These are phyloP conservation scores for Epiblema foenella DNA, from an alignment of 2,888 invertebrate species.

Conservation along the genomic window DNA sequence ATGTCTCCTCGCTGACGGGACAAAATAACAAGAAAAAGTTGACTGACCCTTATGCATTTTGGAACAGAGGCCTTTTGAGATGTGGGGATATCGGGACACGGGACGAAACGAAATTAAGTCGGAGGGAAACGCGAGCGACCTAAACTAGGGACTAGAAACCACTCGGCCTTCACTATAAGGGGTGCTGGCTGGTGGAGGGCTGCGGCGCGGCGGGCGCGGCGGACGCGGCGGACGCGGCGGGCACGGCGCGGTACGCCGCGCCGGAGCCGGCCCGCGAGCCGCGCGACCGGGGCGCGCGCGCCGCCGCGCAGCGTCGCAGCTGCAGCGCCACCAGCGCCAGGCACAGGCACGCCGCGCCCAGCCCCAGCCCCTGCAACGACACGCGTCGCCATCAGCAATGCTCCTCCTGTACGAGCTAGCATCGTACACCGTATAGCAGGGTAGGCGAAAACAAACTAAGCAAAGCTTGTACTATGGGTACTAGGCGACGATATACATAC, in stretches of 20 bases:
- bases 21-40: no score
- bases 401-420: no score
- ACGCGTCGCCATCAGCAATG: background rate
- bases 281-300: slow-evolving; percentile 34
- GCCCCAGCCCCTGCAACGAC: slow-evolving; percentile 56
- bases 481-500: no score
- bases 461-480: no score
- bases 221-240: slow-evolving; percentile 53
- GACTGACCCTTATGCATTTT: no score
- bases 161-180: slow-evolving; percentile 72
- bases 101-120: no score
- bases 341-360: slow-evolving; percentile 54
- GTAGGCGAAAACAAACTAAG: no score
- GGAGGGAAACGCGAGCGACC: background rate
- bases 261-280: slow-evolving; percentile 35
- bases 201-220: slow-evolving; percentile 57
- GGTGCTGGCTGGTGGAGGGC: slow-evolving; percentile 58
- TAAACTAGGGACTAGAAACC: slow-evolving; percentile 41
- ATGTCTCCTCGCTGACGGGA: no score
- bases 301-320: slow-evolving; percentile 47
- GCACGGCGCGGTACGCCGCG: slow-evolving; percentile 60
- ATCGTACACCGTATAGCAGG: no score
- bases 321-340: slow-evolving; percentile 49
- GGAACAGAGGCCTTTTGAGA: no score
- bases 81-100: no score